Evolutionary conservation across 2,888 invertebrate genomes (phyloP).

Genomic region (Caenorhabditis sinica): DNA sequence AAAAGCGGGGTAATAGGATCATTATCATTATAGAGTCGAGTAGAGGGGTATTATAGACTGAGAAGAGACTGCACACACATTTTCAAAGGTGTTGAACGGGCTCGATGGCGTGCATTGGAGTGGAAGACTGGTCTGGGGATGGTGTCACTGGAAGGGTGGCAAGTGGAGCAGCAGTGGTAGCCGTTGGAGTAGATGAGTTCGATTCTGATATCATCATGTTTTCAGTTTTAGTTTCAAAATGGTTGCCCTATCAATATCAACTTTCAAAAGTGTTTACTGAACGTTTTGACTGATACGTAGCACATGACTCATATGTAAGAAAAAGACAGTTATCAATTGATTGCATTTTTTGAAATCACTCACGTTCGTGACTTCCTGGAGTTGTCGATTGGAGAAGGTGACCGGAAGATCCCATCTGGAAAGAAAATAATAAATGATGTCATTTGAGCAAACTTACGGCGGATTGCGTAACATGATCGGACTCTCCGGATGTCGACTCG

Average conservation of each 20-base stretch:
- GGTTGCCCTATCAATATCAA: background rate
- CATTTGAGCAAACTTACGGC: background rate
- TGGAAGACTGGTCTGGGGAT: constrained; percentile 16
- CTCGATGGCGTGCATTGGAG: constrained; percentile 64
- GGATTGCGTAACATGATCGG: constrained; percentile 43
- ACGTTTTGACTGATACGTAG: constrained; percentile 13
- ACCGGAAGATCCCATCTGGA: constrained; percentile 12
- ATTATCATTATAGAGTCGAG: constrained; percentile 34
- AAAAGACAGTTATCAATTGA: constrained; percentile 5
- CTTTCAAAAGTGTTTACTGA: background rate
- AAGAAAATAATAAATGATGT: background rate
- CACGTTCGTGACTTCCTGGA: constrained; percentile 33
- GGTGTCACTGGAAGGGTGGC: constrained; percentile 40
- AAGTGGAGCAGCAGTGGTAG: constrained; percentile 17
- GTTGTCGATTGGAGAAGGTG: constrained; percentile 23
- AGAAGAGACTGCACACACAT: background rate
- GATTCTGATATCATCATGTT: constrained; percentile 37
- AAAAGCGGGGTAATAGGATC: constrained; percentile 51
- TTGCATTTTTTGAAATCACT: background rate
- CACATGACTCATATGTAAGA: constrained; percentile 16
- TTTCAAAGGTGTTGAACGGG: constrained; percentile 60
- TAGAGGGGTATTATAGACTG: background rate
- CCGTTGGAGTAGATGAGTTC: background rate
- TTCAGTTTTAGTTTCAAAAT: constrained; percentile 12
- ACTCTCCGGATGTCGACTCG: background rate